phyloP scores from a whole-genome alignment of 2,888 invertebrate genomes.

The Andrena dorsata region DNA sequence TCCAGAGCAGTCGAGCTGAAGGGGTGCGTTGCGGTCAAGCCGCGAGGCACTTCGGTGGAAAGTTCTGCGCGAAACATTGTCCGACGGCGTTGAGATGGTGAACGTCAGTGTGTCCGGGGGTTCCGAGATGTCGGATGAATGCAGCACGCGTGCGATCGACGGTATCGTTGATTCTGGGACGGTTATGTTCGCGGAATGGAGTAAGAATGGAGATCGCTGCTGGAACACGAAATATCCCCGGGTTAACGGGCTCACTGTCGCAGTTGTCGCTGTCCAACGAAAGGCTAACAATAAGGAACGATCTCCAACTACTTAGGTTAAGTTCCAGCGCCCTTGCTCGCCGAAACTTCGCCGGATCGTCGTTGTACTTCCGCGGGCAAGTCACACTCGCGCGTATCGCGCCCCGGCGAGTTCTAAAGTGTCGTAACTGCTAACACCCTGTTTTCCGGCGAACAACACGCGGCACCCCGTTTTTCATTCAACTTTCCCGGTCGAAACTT shows the following conservation, averaged over 20 bases:
- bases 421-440: slow-evolving; percentile 70
- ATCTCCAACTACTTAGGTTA: slow-evolving; percentile 74
- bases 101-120: too few species aligned
- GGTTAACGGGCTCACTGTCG: slow-evolving; percentile 69
- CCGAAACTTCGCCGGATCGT: slow-evolving; percentile 72
- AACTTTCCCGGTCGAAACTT: slow-evolving; percentile 40
- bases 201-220: slow-evolving; percentile 12
- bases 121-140: too few species aligned
- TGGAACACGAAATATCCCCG: slow-evolving; percentile 45
- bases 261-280: slow-evolving; percentile 71
- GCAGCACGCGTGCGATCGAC: too few species aligned
- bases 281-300: slow-evolving; percentile 76
- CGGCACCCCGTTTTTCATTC: slow-evolving; percentile 57
- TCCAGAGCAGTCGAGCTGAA: too few species aligned
- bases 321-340: slow-evolving; percentile 66
- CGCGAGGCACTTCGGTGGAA: not conserved
- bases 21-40: not conserved
- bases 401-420: slow-evolving; percentile 68
- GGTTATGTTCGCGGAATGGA: too few species aligned
- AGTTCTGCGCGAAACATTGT: not conserved
- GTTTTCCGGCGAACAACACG: slow-evolving; percentile 64
- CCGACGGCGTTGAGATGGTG: too few species aligned
- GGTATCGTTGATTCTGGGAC: too few species aligned
- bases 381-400: slow-evolving; percentile 74
- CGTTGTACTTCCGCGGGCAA: slow-evolving; percentile 72